These are phyloP conservation scores for Bettongia penicillata DNA, from an alignment of 2,113 vertebrate genomes.

Conservation along the genomic window DNA sequence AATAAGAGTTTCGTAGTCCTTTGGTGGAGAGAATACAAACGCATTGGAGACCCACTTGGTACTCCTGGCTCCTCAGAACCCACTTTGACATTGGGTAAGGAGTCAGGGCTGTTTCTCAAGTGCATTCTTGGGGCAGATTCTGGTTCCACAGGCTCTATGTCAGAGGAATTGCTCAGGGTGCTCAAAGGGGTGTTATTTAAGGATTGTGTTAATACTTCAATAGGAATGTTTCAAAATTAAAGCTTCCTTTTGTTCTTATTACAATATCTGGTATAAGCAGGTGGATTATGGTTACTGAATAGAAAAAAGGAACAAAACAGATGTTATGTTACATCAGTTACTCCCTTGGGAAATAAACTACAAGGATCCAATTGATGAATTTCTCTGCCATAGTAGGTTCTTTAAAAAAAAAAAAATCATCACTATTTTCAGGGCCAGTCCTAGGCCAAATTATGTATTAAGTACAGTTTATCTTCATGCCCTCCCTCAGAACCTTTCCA, in stretches of 20 bases:
- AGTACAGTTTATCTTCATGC: background rate
- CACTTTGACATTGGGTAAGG: background rate
- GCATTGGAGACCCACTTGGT: background rate
- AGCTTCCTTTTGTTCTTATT: slow-evolving; percentile 51
- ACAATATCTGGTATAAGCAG: slow-evolving; percentile 11
- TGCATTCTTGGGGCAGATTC: slow-evolving; percentile 4
- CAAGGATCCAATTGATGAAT: background rate
- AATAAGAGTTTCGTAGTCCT: background rate
- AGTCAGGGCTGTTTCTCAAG: background rate
- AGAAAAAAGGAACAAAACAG: background rate
- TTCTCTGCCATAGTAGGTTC: background rate
- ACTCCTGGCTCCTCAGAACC: background rate
- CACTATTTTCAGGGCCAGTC: background rate
- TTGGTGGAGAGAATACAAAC: background rate
- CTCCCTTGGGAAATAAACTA: background rate
- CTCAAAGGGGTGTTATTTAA: slow-evolving; percentile 9
- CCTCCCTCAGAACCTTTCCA: background rate
- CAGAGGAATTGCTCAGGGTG: background rate
- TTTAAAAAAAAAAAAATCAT: background rate
- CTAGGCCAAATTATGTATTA: background rate
- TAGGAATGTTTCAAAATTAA: slow-evolving; percentile 23
- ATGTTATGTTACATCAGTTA: background rate
- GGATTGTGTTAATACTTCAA: background rate
- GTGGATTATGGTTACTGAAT: slow-evolving; percentile 30
- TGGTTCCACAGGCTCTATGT: rapidly evolving